Base-by-base conservation (phyloP, 2,797 vertebrate species). In the Alfaro cultratus region DNA sequence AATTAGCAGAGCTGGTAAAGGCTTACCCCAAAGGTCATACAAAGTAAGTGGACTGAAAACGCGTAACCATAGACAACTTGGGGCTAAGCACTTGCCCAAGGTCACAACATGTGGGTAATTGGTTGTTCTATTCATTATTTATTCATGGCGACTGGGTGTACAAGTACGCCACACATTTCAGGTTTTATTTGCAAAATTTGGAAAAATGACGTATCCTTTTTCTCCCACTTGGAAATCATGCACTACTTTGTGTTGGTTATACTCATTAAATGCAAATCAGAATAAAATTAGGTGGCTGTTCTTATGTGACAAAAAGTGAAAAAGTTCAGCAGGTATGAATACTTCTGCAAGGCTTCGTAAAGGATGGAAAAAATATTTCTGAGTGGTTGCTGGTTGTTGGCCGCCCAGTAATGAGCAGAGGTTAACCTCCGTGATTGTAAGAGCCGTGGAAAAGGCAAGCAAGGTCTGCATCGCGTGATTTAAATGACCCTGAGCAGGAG, bases 381-480 rank as follows among this genome's bases (percentile, higher is more conserved):
- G 46, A 78, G 16, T 10, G 45, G 39, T 15, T 47, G 41, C 75
- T 82, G 57, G 39, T 73, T 45, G 51, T 36, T 80, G 47, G 46
- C 47, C 71, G 16, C 23, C 78, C 43, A 60, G 51, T 75, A 79
- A 86, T 67, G 31, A 87, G 73, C 57, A 4, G 47, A 78, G 11
- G 31, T 73, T 67, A 45, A 53, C 71, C 8, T n/a, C 26, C 1
- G 34, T 18, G 74, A 41, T 36, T 15, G 7, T 68, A 67, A 41
- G 68, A 64, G 70, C 1, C 0, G 12, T 55, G 29, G 4, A 76
- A 34, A 72, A 75, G 31, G 26, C 34, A 45, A 43, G 6, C 36
- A 41, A 41, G 34, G 5, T 18, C 29, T 10, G 53, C 12, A 23
- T 53, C 64, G 31, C 62, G 10, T 78, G 43, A 79, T 82, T 76